These are phyloP conservation scores for Prorops nasuta DNA, from an alignment of 1,140 invertebrate species.

Conservation along the genomic window DNA sequence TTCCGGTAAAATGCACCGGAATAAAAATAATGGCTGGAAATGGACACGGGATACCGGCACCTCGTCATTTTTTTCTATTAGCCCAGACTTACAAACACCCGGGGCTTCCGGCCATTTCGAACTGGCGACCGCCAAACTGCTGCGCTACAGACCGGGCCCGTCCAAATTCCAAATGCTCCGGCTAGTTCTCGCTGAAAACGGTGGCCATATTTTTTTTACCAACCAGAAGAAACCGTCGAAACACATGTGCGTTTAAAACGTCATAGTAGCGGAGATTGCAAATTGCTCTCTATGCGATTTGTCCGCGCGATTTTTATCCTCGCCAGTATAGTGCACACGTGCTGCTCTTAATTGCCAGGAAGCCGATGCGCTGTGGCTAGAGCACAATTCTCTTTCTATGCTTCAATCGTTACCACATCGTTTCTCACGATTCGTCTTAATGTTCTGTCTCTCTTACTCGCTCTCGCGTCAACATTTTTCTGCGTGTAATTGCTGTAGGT, in stretches of 20 bases:
- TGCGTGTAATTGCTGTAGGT: not conserved
- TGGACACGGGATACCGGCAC: slow-evolving; percentile 35
- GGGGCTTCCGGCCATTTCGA: slow-evolving; percentile 42
- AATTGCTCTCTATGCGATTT: too few species aligned
- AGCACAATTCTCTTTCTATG: too few species aligned
- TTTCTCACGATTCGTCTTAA: not conserved
- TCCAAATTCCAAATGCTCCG: too few species aligned
- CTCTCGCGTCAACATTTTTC: not conserved
- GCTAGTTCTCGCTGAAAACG: slow-evolving; percentile 21
- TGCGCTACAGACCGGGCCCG: not conserved
- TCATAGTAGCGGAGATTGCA: slow-evolving; percentile 28
- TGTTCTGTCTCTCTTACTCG: not conserved
- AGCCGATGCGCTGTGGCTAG: too few species aligned
- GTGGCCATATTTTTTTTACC: slow-evolving; percentile 32
- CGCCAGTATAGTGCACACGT: too few species aligned
- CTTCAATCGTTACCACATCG: too few species aligned
- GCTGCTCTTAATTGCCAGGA: too few species aligned
- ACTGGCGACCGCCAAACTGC: slow-evolving; percentile 32
- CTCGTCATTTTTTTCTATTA: slow-evolving; percentile 48
- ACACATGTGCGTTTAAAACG: slow-evolving; percentile 28
- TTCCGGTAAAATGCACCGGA: slow-evolving; percentile 46
- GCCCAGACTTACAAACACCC: slow-evolving; percentile 45
- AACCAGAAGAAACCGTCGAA: slow-evolving; percentile 21
- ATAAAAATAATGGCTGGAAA: slow-evolving; percentile 51
- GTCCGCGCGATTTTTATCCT: too few species aligned